Evolutionary conservation across 1,140 invertebrate species (phyloP), one percentile per base, ranked within the genome.

Genomic region (Phymastichus coffea): DNA sequence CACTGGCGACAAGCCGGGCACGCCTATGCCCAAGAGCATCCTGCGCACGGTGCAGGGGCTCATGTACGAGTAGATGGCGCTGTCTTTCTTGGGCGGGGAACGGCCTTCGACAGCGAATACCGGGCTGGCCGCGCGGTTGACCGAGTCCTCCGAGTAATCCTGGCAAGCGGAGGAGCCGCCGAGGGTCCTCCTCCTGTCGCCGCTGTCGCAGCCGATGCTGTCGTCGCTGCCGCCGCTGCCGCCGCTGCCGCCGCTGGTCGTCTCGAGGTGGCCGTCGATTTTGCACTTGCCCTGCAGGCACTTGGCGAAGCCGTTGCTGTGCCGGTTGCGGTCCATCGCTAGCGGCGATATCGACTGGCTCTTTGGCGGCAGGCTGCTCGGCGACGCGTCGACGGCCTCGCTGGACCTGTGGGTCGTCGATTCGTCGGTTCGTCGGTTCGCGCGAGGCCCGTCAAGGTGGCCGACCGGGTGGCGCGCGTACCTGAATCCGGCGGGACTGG

Each of bases 401-500:
- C 6, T 12, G 12, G 28, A 30, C 28, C 28, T 8, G 12, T 12
- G 12, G 28, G 6, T 30, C 6, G 12, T 12, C 6, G 6, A 12
- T 30, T 8, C 28, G 28, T 30, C 28, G 28, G 12, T 30, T 30
- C n/a, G 28, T 12, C 12, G 12, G 12, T 12, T 30, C 28, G 12
- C 28, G 28, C 28, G 28, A 30, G 6, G 28, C 28, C 6, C 28
- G 28, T 30, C 6, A 8, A 30, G 12, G 28, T 8, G 28, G 6
- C 6, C 12, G 6, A 1, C 28, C 6, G 28, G 28, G 6, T 30
- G 28, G n/a, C n/a, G n/a, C n/a, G 57, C 79, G 80, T 69, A 83
- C 86, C 72, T 75, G 54, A 74, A 85, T 79, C 69, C 82, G 77
- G 76, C 81, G 73, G 76, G 86, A 83, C 70, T 87, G 74, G 70